A percentile compares a stretch with the other conserved stretches of the same genome.
These are phyloP conservation scores for Sphaeramia orbicularis DNA, from an alignment of 2,797 vertebrate genomes.

Conservation along the genomic window DNA sequence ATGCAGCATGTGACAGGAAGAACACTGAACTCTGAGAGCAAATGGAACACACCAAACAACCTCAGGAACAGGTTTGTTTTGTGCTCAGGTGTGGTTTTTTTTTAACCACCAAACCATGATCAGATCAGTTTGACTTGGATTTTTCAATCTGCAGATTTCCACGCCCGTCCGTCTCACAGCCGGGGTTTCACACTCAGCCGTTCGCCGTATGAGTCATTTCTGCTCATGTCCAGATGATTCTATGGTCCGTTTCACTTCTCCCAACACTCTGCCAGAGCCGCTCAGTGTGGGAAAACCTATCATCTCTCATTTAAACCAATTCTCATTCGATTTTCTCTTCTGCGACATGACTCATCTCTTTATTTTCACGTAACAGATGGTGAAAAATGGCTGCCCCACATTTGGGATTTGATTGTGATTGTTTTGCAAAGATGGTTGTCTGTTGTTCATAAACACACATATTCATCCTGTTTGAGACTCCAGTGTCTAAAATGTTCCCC, in stretches of 20 bases:
- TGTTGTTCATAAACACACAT: conserved; percentile 23
- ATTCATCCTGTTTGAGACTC: conserved; percentile 4
- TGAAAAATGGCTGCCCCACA: conserved; percentile 12
- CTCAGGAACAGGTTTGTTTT: conserved; percentile 5
- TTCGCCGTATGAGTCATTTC: conserved; percentile 43
- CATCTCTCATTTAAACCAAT: conserved; percentile 31
- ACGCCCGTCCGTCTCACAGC: conserved; percentile 22
- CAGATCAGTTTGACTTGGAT: conserved; percentile 22
- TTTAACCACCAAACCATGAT: not conserved
- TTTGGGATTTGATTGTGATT: conserved; percentile 10
- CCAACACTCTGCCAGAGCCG: conserved; percentile 44
- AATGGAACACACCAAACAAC: not conserved
- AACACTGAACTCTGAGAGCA: conserved; percentile 2
- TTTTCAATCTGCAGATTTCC: conserved; percentile 31
- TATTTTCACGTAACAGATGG: conserved; percentile 13
- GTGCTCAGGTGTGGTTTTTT: not conserved
- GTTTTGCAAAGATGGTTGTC: conserved; percentile 26
- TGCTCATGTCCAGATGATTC: conserved; percentile 48
- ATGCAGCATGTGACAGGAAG: not conserved
- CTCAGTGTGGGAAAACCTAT: conserved; percentile 54
- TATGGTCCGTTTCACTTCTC: conserved; percentile 44
- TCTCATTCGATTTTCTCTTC: conserved; percentile 26
- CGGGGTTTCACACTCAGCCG: conserved; percentile 43
- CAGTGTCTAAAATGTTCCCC: not conserved
- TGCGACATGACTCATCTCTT: conserved; percentile 36